phyloP scores from a whole-genome alignment of 2,797 vertebrate genomes.

The Lepilemur septentrionalis region DNA sequence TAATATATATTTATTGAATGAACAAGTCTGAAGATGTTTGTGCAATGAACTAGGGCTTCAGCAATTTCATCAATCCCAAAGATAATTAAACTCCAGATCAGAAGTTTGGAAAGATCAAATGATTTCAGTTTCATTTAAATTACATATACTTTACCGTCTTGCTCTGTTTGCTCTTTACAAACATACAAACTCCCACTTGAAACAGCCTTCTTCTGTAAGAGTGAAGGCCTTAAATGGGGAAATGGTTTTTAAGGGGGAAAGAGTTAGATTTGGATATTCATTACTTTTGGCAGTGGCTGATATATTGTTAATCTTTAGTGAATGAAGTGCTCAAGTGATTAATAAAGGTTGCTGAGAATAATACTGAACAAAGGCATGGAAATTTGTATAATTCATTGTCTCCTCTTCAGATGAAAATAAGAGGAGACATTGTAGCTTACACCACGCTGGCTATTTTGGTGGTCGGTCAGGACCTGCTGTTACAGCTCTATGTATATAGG shows the following conservation, averaged over 20 bases:
- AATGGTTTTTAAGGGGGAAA: background rate
- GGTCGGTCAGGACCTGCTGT: background rate
- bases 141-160: background rate
- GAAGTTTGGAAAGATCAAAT: background rate
- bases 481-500: background rate
- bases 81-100: background rate
- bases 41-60: background rate
- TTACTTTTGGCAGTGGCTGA: background rate
- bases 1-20: no score
- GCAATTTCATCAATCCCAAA: background rate
- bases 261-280: background rate
- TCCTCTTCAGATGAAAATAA: background rate
- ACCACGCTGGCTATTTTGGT: background rate
- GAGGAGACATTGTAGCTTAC: background rate
- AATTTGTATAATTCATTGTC: background rate
- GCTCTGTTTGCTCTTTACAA: background rate
- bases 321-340: background rate
- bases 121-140: background rate
- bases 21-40: background rate
- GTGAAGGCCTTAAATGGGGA: background rate
- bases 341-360: background rate
- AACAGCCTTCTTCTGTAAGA: background rate
- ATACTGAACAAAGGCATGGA: background rate
- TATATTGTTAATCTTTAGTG: background rate
- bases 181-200: background rate